Evolutionary conservation across 2,888 invertebrate species (phyloP), one percentile per base, ranked within the genome.

Genomic region (Dexiosoma caninum): DNA sequence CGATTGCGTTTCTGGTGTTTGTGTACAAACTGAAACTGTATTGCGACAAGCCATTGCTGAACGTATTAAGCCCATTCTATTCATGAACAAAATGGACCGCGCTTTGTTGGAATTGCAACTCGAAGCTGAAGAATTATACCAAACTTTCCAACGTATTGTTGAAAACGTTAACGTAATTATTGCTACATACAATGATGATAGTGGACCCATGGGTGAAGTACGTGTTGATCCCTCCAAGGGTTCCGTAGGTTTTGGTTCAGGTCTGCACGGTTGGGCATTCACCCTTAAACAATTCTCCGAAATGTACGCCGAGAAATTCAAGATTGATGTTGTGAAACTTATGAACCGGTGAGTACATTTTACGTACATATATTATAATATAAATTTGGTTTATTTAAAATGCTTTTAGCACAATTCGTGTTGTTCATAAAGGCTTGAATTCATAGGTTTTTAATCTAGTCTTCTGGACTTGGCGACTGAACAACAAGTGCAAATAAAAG

Each of bases 71-170:
- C 99, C 99, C 74, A 97, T 99, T 85, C 93, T 99, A 87, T 99
- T 99, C 95, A 99, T 99, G 99, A 99, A 99, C 96, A 99, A 99
- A 92, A 99, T 99, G 99, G 99, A 99, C 93, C 96, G 99, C 86
- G 99, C 99, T 85, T 93, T 99, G 79, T 92, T 99, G 42, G 99
- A 99, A 91, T 92, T 99, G 89, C 99, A 99, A 90, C 92, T 99
- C 86, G 98, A 97, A 82, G 94, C 96, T 83, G 99, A 99, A 91
- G 98, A 98, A 90, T 93, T 99, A 72, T 99, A 97, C 92, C 99
- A 99, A 92, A 98, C 97, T 87, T 99, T 99, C 95, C 98, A 98
- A 92, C 96, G 99, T 92, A 99, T 99, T 89, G 98, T 99, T 86
- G 99, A 99, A 92, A 99, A 98, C 89, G 98, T 99, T 70, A 99